A percentile compares a stretch with the other conserved stretches of the same genome.
phyloP scores from a whole-genome alignment of 2,113 vertebrate species.

The Turdus rufiventris region DNA sequence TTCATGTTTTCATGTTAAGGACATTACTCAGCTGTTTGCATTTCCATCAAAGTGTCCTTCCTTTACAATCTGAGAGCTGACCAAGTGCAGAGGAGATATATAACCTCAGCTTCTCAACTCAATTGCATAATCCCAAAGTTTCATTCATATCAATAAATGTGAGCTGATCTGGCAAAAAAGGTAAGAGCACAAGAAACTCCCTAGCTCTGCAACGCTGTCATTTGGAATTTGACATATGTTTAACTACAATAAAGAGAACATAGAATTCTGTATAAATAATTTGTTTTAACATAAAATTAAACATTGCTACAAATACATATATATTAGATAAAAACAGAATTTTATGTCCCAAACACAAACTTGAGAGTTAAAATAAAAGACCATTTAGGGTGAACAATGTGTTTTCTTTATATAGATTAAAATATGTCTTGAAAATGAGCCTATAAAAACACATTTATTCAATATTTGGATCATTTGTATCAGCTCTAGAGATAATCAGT shows the following conservation, averaged over 20 bases:
- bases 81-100: not conserved
- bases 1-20: not conserved
- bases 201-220: accelerated
- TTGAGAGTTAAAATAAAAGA: not conserved
- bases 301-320: not conserved
- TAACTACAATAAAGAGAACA: not conserved
- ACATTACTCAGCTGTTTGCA: not conserved
- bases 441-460: not conserved
- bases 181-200: not conserved
- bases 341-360: not conserved
- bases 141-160: not conserved
- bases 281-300: not conserved
- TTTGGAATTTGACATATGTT: not conserved
- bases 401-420: not conserved
- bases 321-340: not conserved
- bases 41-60: not conserved
- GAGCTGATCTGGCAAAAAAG: not conserved
- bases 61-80: not conserved
- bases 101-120: not conserved
- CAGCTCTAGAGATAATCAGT: not conserved
- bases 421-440: not conserved
- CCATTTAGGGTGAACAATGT: not conserved
- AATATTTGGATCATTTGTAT: not conserved
- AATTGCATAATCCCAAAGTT: not conserved
- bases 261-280: not conserved